Conservation (phyloP, 2,797 vertebrate genomes). For the Paratrypauchen microcephalus region DNA sequence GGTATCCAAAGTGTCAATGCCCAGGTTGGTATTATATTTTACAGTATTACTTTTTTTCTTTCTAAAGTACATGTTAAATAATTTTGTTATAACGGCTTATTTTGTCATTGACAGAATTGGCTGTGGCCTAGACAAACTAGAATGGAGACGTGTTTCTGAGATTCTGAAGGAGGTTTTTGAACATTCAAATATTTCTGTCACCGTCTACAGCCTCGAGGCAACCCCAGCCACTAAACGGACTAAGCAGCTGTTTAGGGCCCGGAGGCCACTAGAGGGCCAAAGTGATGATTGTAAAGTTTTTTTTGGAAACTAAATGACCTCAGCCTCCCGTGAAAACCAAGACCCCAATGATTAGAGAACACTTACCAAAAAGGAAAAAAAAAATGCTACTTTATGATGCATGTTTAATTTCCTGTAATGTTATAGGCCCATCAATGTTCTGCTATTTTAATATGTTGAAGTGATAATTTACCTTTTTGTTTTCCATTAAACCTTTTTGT, state of each 20-base stretch:
- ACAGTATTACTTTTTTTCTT: background rate
- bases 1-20: slow-evolving; percentile 88
- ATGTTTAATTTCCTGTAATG: too few relatives aligned
- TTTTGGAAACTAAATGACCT: too few relatives aligned
- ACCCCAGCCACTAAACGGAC: too few relatives aligned
- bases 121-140: slow-evolving; percentile 88
- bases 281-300: too few relatives aligned
- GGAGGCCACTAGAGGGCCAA: too few relatives aligned
- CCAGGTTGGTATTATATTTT: slow-evolving; percentile 76
- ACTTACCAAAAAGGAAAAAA: slow-evolving; percentile 2
- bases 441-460: too few relatives aligned
- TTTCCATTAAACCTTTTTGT: background rate
- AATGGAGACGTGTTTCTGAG: slow-evolving; percentile 83
- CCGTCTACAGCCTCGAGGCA: slow-evolving; percentile 81
- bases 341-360: slow-evolving; percentile 47
- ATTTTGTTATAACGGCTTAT: too few relatives aligned
- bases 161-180: slow-evolving; percentile 87
- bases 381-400: background rate
- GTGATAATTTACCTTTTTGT: background rate
- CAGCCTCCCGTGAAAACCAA: slow-evolving; percentile 41
- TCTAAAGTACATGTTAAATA: too few relatives aligned
- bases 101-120: slow-evolving; percentile 81
- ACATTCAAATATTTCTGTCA: slow-evolving; percentile 82
- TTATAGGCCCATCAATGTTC: too few relatives aligned
- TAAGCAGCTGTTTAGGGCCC: too few relatives aligned